Percentiles rank a stretch among this genome's conserved stretches.
These are phyloP conservation scores for Hepsetus odoe DNA, from an alignment of 2,113 vertebrate genomes.

Conservation along the genomic window DNA sequence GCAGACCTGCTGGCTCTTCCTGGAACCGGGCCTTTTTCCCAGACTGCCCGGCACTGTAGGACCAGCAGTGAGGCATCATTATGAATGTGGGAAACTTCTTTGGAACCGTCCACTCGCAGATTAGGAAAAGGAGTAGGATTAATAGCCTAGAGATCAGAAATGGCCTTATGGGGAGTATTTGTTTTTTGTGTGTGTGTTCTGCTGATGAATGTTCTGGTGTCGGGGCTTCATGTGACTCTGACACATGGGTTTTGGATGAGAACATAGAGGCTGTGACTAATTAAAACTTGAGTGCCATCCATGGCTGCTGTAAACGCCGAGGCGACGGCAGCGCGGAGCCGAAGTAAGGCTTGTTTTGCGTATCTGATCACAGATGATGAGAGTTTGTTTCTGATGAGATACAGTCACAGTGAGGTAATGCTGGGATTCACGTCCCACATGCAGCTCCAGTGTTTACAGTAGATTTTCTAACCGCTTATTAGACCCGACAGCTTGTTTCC, in stretches of 20 bases:
- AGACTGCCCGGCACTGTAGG: slow-evolving; percentile 36
- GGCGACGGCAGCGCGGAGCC: too few relatives aligned
- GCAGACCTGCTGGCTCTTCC: slow-evolving; percentile 40
- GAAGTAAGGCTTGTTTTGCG: background rate
- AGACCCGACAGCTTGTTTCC: slow-evolving; percentile 19
- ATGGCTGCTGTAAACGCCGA: background rate
- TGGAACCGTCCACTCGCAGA: slow-evolving; percentile 35
- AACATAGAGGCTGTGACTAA: background rate
- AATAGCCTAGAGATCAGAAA: slow-evolving; percentile 30
- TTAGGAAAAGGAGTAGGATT: slow-evolving; percentile 36
- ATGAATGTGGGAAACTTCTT: slow-evolving; percentile 43
- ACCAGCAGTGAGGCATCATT: slow-evolving; percentile 34
- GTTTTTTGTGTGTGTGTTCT: slow-evolving; percentile 31
- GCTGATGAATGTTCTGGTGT: slow-evolving; percentile 30
- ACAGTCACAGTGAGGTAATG: slow-evolving; percentile 20
- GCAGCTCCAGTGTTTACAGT: background rate
- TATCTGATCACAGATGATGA: slow-evolving; percentile 19
- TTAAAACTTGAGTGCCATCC: background rate
- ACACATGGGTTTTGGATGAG: background rate
- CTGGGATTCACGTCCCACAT: slow-evolving; percentile 20
- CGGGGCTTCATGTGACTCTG: background rate
- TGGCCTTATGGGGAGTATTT: slow-evolving; percentile 36
- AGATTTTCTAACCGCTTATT: slow-evolving; percentile 35
- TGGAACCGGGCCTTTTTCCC: slow-evolving; percentile 53
- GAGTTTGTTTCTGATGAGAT: slow-evolving; percentile 13